phyloP scores from a whole-genome alignment of 1,140 invertebrate genomes.

The Danaus plexippus region DNA sequence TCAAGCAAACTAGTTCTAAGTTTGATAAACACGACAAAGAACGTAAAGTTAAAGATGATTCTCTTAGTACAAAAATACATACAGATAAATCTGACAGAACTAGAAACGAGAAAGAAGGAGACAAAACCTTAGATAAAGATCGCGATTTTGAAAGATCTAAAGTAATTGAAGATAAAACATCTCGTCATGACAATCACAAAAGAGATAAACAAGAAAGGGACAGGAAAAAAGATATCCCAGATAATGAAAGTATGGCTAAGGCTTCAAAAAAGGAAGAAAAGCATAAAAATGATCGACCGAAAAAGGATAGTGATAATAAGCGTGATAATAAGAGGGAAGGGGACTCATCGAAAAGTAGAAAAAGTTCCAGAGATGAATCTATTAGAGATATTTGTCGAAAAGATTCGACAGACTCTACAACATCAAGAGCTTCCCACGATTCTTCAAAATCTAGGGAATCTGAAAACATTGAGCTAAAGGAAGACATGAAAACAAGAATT shows the following conservation, averaged over 20 bases:
- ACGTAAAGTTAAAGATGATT: conserved; percentile 64
- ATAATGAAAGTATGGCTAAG: conserved; percentile 39
- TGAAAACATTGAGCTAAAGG: conserved; percentile 58
- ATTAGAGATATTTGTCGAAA: conserved; percentile 62
- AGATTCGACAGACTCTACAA: conserved; percentile 69
- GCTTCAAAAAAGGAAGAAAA: conserved; percentile 51
- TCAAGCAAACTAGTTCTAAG: conserved; percentile 28
- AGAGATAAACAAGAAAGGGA: conserved; percentile 53
- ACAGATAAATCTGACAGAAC: conserved; percentile 49
- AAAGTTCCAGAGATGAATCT: conserved; percentile 64
- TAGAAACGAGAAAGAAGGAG: conserved; percentile 45
- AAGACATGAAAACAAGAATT: conserved; percentile 45
- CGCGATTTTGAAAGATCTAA: conserved; percentile 48
- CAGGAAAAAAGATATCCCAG: conserved; percentile 44
- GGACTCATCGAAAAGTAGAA: conserved; percentile 47
- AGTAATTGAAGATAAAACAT: conserved; percentile 44
- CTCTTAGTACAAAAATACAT: conserved; percentile 59
- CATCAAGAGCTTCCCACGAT: conserved; percentile 68
- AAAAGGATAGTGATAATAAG: conserved; percentile 54
- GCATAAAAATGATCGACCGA: conserved; percentile 48
- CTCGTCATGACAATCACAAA: conserved; percentile 53
- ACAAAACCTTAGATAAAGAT: conserved; percentile 57
- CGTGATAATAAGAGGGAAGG: conserved; percentile 51
- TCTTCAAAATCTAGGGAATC: conserved; percentile 59
- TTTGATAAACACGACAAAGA: conserved; percentile 50